A percentile compares a stretch with the other conserved stretches of the same genome.
These are phyloP conservation scores for Pogoniulus pusillus DNA, from an alignment of 2,797 vertebrate species.

Conservation along the genomic window DNA sequence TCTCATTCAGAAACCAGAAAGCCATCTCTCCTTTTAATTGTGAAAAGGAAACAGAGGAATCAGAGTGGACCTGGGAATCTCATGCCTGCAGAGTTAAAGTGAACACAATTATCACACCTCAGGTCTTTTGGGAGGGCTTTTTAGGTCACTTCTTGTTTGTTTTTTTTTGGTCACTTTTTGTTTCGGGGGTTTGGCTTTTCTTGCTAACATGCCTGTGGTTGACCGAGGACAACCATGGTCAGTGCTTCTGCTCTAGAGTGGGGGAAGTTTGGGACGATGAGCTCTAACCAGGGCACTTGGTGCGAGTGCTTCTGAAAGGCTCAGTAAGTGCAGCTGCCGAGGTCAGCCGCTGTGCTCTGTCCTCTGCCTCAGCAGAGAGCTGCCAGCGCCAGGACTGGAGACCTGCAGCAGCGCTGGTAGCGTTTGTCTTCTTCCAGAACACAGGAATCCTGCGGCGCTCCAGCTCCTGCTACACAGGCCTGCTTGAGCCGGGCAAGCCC, in stretches of 20 bases:
- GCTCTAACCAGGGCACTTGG: background rate
- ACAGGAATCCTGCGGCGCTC: background rate
- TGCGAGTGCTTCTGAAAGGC: background rate
- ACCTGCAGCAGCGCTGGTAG: background rate
- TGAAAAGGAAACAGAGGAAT: background rate
- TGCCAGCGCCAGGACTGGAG: background rate
- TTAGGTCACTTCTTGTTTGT: background rate
- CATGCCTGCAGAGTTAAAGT: background rate
- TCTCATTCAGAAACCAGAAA: background rate
- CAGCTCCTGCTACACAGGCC: background rate
- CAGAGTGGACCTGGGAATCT: background rate
- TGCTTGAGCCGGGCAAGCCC: background rate
- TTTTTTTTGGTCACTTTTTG: background rate
- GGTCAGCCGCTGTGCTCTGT: background rate
- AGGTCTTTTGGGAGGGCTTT: background rate
- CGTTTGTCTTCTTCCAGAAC: background rate
- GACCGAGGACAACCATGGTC: background rate
- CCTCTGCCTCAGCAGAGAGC: background rate
- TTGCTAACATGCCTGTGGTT: background rate
- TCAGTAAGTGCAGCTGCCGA: accelerated
- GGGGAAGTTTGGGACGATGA: background rate
- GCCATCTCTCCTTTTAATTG: background rate
- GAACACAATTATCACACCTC: background rate
- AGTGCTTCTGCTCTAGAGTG: background rate
- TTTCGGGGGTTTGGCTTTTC: background rate